Percentiles rank a stretch among this genome's conserved stretches.
Conservation (phyloP, 1,140 invertebrate genomes). For the Dinoponera quadriceps region DNA sequence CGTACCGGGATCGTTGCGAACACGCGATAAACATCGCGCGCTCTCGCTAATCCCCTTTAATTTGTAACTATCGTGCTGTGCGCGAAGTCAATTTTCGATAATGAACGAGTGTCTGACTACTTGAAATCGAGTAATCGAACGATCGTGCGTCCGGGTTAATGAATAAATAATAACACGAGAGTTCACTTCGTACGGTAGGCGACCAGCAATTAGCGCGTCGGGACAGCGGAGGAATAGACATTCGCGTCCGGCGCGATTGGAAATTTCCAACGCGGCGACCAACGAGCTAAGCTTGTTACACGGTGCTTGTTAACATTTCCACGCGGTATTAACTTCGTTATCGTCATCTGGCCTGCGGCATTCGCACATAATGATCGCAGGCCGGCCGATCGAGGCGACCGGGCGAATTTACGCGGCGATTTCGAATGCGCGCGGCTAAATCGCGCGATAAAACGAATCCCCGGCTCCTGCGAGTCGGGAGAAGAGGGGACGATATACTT, state of each 20-base stretch:
- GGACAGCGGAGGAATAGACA: slow-evolving; percentile 6
- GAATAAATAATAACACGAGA: slow-evolving; percentile 43
- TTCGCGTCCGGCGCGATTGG: slow-evolving; percentile 30
- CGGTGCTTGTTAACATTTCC: slow-evolving; percentile 52
- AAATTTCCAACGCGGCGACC: slow-evolving; percentile 40
- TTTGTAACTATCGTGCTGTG: not conserved
- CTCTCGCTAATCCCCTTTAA: not conserved
- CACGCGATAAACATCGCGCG: not conserved
- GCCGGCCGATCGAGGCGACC: not conserved
- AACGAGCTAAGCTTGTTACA: slow-evolving; percentile 41
- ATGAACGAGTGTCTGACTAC: slow-evolving; percentile 4
- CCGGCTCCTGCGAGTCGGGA: not conserved
- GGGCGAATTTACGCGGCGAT: slow-evolving; percentile 33
- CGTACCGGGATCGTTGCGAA: not conserved
- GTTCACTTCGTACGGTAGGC: not conserved
- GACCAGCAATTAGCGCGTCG: slow-evolving; percentile 38
- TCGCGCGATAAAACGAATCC: not conserved
- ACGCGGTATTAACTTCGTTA: slow-evolving; percentile 58
- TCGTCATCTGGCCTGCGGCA: slow-evolving; percentile 3
- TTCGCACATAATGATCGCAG: slow-evolving; percentile 12
- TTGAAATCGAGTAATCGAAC: slow-evolving; percentile 49
- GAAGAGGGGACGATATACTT: not conserved
- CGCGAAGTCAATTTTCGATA: slow-evolving; percentile 18
- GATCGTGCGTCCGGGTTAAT: slow-evolving; percentile 18
- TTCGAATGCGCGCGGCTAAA: not conserved